Evolutionary conservation across 2,888 invertebrate species (phyloP), one percentile per base, ranked within the genome.

Genomic region (Pammene aurita): DNA sequence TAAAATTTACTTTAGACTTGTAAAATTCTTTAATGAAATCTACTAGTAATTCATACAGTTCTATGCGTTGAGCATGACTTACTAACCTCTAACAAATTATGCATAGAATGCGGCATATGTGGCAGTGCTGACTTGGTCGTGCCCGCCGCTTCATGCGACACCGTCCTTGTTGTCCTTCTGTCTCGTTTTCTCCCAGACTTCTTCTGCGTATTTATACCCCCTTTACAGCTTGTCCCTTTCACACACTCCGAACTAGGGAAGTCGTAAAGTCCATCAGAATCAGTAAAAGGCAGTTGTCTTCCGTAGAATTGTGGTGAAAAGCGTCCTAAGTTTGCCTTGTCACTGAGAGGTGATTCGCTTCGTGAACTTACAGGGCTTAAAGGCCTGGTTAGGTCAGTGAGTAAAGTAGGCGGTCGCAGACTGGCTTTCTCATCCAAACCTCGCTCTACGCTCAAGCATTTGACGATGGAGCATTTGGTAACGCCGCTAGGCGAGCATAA

Each of bases 261-360:
- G 84, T 96, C 96, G 82, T 96, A 96, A 26, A 96, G 87, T 4
- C 96, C 96, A 82, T 96, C 96, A 0, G 96, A 96, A 85, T 96
- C 96, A 13, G 96, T 96, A 78, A 96, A 95, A 14, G 96, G 95
- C 70, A 95, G 83, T 78, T 95, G 93, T 72, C 94, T 93, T 42
- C 95, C 95, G 83, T 95, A 96, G 84, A 96, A 95, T 78, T 95
- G 95, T 0, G 96, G 95, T 4, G 96, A 95, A 85, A 96, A 95
- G 67, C 95, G 88, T 35, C 94, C 94, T 74, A 95, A 84, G 54
- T 95, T 94, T 58, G 95, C 95, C 77, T 94, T 94, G 83, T 96
- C 96, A 84, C 96, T 96, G 58, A 96, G 86, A 10, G 96, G 96
- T 85, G 96, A 96, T 82, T 96, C 96, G 79, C 96, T 96, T 74